phyloP scores from a whole-genome alignment of 2,797 vertebrate species.

The Pseudochromis fuscus region DNA sequence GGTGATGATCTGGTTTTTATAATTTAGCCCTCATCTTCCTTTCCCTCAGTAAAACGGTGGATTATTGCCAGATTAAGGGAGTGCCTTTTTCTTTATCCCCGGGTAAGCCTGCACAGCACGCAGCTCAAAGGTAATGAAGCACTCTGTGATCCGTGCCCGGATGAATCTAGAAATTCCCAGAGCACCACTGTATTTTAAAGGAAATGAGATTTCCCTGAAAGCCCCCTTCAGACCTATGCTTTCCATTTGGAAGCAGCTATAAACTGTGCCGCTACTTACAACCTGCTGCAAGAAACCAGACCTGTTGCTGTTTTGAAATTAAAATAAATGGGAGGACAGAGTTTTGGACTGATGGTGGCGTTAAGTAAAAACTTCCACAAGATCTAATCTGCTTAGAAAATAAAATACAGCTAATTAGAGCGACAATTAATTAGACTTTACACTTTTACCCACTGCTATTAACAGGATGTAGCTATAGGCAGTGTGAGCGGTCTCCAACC shows the following conservation, averaged over 20 bases:
- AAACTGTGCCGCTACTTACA: conserved; percentile 22
- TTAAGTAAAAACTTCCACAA: neutral
- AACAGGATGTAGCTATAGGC: too few relatives aligned
- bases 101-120: conserved; percentile 82
- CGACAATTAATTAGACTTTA: conserved; percentile 3
- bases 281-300: conserved; percentile 32
- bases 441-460: too few relatives aligned
- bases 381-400: neutral
- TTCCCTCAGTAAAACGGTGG: conserved; percentile 82
- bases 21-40: conserved; percentile 79
- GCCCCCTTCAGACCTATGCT: conserved; percentile 58
- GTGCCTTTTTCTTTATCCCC: conserved; percentile 85
- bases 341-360: neutral
- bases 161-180: conserved; percentile 79
- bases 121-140: conserved; percentile 85
- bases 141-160: conserved; percentile 78
- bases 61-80: conserved; percentile 88
- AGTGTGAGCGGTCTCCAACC: too few relatives aligned
- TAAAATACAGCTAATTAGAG: conserved; percentile 11
- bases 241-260: conserved; percentile 55
- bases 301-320: conserved; percentile 49
- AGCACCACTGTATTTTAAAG: conserved; percentile 74
- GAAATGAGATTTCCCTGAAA: conserved; percentile 74
- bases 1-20: conserved; percentile 73
- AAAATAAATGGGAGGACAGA: neutral